Evolutionary conservation across 2,888 invertebrate genomes (phyloP), one percentile per base, ranked within the genome.

Genomic region (Microchrysa polita): DNA sequence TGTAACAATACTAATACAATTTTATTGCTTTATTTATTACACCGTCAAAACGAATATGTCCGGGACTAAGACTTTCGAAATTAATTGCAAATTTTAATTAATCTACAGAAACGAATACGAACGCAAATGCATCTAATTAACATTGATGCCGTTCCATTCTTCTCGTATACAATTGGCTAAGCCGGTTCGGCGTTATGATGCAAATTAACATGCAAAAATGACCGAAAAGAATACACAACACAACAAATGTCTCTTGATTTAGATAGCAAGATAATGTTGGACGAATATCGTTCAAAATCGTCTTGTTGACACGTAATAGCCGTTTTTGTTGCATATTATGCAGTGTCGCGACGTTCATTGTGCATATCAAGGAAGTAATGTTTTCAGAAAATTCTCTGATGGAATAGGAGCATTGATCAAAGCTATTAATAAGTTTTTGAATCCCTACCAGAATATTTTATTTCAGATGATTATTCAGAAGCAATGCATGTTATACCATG

Each of bases 51-150:
- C 57, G 40, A 27, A 69, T 40, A 55, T 69, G 69, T 69, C 57
- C 57, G 57, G 27, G 57, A 20, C 69, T 48, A 10, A 69, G 27
- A 40, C 69, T 20, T 44, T 55, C 42, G 42, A 55, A 69, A 57
- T 69, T 69, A 69, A 69, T 69, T 69, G 27, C 69, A 69, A 34
- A 69, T 69, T 69, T 69, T 69, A 69, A 69, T 69, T 69, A 69
- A 69, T 57, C 40, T 55, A 40, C 55, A 55, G 55, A 69, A 55
- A 55, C 40, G 57, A 34, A 40, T 34, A 34, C 52, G 55, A 55
- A 42, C 57, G 57, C 69, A 69, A 69, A 57, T n/a, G n/a, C 69
- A 69, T 12, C 69, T 69, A 69, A 69, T 69, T 69, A 69, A 69
- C 69, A 57, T 69, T 69, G 55, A 20, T 57, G 40, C 57, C 55